Evolutionary conservation across 2,797 vertebrate species (phyloP).

Genomic region (Esox masquinongy): DNA sequence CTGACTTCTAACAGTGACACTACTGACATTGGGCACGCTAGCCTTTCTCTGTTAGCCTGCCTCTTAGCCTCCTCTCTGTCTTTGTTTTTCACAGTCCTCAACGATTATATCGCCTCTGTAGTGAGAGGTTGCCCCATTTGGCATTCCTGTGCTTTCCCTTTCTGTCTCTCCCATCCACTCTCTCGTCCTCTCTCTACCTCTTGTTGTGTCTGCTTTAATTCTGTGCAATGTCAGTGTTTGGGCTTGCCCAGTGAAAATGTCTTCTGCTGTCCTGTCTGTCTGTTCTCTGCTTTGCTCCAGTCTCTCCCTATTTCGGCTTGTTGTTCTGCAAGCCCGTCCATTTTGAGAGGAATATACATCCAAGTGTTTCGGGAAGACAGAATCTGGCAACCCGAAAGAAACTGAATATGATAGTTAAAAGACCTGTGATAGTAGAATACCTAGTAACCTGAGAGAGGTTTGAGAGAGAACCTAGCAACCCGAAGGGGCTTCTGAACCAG

Average conservation of each 20-base stretch:
- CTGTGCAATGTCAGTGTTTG: conserved; percentile 25
- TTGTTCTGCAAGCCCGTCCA: conserved; percentile 23
- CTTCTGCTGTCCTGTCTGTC: conserved; percentile 11
- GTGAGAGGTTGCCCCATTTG: conserved; percentile 26
- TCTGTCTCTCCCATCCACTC: background rate
- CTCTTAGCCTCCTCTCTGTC: background rate
- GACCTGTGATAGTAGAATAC: background rate
- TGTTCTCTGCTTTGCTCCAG: conserved; percentile 1
- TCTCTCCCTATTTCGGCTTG: background rate
- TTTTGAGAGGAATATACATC: conserved; percentile 35
- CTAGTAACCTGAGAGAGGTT: background rate
- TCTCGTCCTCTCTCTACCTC: conserved; percentile 18
- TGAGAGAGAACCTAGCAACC: conserved; percentile 16
- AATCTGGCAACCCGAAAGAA: conserved; percentile 29
- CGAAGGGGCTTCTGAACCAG: conserved; percentile 44
- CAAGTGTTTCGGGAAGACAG: conserved; percentile 28
- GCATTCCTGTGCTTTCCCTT: conserved; percentile 8
- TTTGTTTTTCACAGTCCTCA: conserved; percentile 11
- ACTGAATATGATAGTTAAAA: background rate
- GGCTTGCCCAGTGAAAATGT: conserved; percentile 20
- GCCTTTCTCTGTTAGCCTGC: conserved; percentile 11
- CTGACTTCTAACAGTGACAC: conserved; percentile 28
- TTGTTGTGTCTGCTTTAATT: conserved; percentile 25
- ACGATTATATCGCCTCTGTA: conserved; percentile 17
- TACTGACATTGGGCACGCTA: conserved; percentile 23